Conservation (phyloP, 2,113 vertebrate species). For the Phoxinus phoxinus region DNA sequence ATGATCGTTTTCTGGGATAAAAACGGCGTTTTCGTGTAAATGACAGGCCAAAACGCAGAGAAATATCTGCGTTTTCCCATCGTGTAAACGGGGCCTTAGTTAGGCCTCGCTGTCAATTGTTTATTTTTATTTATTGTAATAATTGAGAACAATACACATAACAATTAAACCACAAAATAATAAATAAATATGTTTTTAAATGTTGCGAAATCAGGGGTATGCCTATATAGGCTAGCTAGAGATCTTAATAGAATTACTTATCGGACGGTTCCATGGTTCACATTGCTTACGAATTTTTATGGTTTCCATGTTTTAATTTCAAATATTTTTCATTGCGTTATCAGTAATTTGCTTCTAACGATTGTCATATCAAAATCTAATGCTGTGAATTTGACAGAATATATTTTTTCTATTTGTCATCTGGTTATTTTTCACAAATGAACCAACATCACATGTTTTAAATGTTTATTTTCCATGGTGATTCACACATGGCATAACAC, state of each 20-base stretch:
- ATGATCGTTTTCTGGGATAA: too few relatives aligned
- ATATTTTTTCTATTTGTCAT: not conserved
- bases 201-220: not conserved
- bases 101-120: too few relatives aligned
- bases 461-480: conserved; percentile 23
- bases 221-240: not conserved
- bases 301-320: not conserved
- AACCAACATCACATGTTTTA: not conserved
- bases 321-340: not conserved
- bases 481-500: not conserved
- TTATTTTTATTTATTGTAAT: not conserved
- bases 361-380: too few relatives aligned
- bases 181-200: too few relatives aligned
- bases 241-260: too few relatives aligned
- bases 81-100: too few relatives aligned
- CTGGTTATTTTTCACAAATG: not conserved
- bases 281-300: not conserved
- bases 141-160: not conserved
- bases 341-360: not conserved
- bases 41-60: too few relatives aligned
- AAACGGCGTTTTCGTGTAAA: too few relatives aligned
- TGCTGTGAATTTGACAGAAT: not conserved
- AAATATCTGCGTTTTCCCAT: too few relatives aligned
- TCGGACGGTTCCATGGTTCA: not conserved
- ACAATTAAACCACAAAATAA: not conserved